phyloP scores from a whole-genome alignment of 2,113 vertebrate species.

The Corythaixoides concolor region DNA sequence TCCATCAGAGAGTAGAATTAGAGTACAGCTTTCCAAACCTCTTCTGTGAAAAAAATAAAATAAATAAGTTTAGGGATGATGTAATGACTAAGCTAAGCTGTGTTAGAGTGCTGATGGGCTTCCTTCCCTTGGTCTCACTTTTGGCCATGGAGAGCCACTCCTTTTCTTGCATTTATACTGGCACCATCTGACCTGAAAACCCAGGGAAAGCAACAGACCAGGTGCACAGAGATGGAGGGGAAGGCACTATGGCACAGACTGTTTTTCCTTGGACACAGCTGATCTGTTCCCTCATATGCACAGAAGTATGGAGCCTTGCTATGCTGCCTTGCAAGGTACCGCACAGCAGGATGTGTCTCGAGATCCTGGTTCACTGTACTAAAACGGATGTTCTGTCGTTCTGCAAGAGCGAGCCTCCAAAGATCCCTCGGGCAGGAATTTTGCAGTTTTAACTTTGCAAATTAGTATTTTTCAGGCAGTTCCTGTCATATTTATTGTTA shows the following conservation, averaged over 20 bases:
- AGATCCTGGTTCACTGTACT: neutral
- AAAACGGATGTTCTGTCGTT: neutral
- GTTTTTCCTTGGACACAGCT: neutral
- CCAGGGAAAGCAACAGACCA: neutral
- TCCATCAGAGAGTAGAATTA: neutral
- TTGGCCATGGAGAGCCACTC: neutral
- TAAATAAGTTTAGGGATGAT: neutral
- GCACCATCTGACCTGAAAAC: neutral
- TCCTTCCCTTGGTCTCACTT: neutral
- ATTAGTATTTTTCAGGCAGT: neutral
- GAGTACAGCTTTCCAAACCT: neutral
- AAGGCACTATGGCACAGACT: neutral
- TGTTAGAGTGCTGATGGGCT: neutral
- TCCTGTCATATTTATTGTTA: slow-evolving; percentile 2
- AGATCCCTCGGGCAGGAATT: neutral
- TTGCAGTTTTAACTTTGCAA: neutral
- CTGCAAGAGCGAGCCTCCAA: neutral
- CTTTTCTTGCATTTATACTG: neutral
- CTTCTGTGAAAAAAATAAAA: neutral
- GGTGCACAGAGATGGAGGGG: neutral
- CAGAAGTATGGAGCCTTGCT: neutral
- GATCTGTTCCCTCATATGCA: neutral
- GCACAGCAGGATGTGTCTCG: neutral
- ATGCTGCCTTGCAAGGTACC: neutral
- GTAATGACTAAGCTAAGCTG: neutral